phyloP scores from a whole-genome alignment of 2,797 vertebrate species.

The Chelonia mydas region DNA sequence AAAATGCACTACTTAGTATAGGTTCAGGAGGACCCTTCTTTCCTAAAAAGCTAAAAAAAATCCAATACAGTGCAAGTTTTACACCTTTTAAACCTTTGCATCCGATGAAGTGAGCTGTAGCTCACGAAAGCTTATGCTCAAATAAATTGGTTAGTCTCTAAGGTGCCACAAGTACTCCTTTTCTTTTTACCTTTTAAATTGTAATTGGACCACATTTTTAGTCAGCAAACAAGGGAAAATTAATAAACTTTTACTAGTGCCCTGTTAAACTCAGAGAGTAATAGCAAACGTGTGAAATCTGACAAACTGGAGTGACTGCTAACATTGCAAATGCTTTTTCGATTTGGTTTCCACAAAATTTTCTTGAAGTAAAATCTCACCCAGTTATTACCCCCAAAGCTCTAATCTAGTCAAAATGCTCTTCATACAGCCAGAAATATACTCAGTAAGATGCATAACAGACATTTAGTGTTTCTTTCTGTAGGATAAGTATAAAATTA shows the following conservation, averaged over 20 bases:
- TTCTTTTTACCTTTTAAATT: neutral
- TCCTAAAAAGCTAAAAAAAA: neutral
- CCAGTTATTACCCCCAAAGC: neutral
- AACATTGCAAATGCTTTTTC: neutral
- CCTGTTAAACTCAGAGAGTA: neutral
- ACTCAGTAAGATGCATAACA: fast-evolving
- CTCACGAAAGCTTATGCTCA: too few relatives aligned
- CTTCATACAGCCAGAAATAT: neutral
- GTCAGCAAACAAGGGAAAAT: neutral
- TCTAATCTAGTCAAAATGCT: neutral
- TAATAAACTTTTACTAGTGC: neutral
- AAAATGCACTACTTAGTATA: neutral
- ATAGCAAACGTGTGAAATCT: neutral
- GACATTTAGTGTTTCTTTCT: neutral
- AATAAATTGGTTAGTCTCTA: too few relatives aligned
- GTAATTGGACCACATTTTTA: neutral
- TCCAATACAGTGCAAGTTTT: neutral
- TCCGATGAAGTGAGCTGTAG: too few relatives aligned
- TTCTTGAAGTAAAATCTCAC: neutral
- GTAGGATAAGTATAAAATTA: neutral
- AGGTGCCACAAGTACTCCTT: too few relatives aligned
- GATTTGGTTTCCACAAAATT: neutral
- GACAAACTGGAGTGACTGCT: neutral
- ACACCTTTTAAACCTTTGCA: neutral
- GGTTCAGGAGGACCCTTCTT: neutral